Evolutionary conservation across 2,888 invertebrate genomes (phyloP).

Genomic region (Eubasilissa splendida): DNA sequence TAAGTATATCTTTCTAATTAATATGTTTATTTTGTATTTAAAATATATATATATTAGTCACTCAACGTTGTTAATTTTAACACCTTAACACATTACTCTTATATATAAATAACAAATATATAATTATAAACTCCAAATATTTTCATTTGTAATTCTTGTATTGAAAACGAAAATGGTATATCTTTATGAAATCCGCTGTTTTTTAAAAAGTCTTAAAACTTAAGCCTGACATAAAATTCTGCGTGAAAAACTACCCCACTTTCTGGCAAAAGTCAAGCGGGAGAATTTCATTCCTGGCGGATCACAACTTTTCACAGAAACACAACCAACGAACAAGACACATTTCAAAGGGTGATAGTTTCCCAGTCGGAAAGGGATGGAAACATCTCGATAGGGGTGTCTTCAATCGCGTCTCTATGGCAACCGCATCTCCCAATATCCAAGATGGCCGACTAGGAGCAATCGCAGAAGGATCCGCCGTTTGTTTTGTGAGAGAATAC

Average conservation of each 20-base stretch:
- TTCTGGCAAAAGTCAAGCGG: slow-evolving; percentile 39
- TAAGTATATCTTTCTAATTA: too few relatives aligned
- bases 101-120: too few relatives aligned
- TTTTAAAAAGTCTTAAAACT: slow-evolving; percentile 6
- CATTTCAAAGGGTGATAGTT: slow-evolving; percentile 41
- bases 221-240: slow-evolving; percentile 28
- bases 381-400: slow-evolving; percentile 39
- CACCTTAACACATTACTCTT: too few relatives aligned
- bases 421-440: slow-evolving; percentile 51
- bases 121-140: too few relatives aligned
- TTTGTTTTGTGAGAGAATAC: slow-evolving; percentile 38
- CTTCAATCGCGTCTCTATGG: slow-evolving; percentile 47
- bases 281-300: slow-evolving; percentile 50
- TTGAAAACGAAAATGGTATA: too few relatives aligned
- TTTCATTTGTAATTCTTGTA: too few relatives aligned
- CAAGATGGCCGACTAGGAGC: slow-evolving; percentile 51
- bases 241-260: slow-evolving; percentile 42
- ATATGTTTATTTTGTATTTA: too few relatives aligned
- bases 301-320: slow-evolving; percentile 48
- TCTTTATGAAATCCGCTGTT: not conserved
- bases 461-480: slow-evolving; percentile 39
- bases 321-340: slow-evolving; percentile 34
- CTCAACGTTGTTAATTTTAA: too few relatives aligned
- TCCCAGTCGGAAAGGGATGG: slow-evolving; percentile 35
- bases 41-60: too few relatives aligned